Conservation (phyloP, 2,113 vertebrate genomes). For the Alces alces region DNA sequence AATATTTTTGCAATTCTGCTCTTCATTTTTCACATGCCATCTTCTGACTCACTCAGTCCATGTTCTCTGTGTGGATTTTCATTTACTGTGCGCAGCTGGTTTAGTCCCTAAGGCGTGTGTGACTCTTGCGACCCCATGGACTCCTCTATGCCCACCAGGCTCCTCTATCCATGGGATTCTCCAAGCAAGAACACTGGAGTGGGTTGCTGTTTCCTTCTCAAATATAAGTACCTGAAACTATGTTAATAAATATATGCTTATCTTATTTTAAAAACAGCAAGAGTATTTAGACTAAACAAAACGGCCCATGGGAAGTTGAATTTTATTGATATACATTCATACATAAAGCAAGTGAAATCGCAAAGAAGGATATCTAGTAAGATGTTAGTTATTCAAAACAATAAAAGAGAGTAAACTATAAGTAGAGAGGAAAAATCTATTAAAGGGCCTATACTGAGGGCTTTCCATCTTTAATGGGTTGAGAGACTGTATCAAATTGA, state of each 20-base stretch:
- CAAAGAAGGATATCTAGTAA: neutral
- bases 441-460: neutral
- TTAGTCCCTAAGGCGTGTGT: neutral
- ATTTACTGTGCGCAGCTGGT: neutral
- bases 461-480: neutral
- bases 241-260: neutral
- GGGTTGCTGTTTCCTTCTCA: neutral
- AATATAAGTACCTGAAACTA: neutral
- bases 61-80: neutral
- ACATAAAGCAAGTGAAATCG: neutral
- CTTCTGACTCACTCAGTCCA: neutral
- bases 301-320: neutral
- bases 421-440: neutral
- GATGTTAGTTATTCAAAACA: neutral
- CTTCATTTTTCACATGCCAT: neutral
- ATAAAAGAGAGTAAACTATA: neutral
- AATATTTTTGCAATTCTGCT: neutral
- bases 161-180: neutral
- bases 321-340: neutral
- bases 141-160: neutral
- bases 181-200: neutral
- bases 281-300: neutral
- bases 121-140: neutral
- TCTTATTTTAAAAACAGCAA: neutral
- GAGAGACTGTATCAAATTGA: neutral